phyloP scores from a whole-genome alignment of 2,888 invertebrate genomes.

The Acronicta alni region DNA sequence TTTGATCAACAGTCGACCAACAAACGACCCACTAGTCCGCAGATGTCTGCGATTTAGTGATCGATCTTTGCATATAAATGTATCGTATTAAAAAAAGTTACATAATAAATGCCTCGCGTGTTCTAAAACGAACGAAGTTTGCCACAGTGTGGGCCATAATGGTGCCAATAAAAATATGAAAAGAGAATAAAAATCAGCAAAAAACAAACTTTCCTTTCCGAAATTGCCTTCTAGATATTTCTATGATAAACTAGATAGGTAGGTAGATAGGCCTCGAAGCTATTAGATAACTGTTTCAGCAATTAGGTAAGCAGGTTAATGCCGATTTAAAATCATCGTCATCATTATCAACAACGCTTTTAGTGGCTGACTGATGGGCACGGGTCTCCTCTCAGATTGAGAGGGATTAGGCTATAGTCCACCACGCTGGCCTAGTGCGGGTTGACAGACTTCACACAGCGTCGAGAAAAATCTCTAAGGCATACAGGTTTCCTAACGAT shows the following conservation, averaged over 20 bases:
- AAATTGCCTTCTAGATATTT: slow-evolving; percentile 8
- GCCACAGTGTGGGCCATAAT: slow-evolving; percentile 18
- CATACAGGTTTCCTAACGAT: too few relatives aligned
- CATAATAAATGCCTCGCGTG: slow-evolving; percentile 44
- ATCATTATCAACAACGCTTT: background rate
- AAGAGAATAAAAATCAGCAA: slow-evolving; percentile 30
- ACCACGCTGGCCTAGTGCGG: too few relatives aligned
- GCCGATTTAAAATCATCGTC: background rate
- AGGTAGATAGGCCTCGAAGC: slow-evolving; percentile 28
- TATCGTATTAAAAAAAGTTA: too few relatives aligned
- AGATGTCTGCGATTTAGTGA: too few relatives aligned
- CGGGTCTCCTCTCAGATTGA: too few relatives aligned
- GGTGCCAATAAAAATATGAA: slow-evolving; percentile 43
- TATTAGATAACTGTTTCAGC: slow-evolving; percentile 46
- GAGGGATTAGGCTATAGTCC: too few relatives aligned
- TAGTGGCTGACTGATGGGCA: too few relatives aligned
- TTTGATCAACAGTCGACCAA: too few relatives aligned
- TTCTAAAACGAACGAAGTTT: slow-evolving; percentile 36
- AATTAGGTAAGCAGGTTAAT: slow-evolving; percentile 54
- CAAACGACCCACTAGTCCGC: too few relatives aligned
- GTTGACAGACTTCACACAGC: too few relatives aligned
- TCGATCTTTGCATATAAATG: too few relatives aligned
- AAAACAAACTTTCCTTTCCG: slow-evolving; percentile 17
- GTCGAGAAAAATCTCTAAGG: too few relatives aligned
- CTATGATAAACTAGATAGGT: slow-evolving; percentile 14